phyloP scores from a whole-genome alignment of 2,888 invertebrate species.

The Augiades crinisus region DNA sequence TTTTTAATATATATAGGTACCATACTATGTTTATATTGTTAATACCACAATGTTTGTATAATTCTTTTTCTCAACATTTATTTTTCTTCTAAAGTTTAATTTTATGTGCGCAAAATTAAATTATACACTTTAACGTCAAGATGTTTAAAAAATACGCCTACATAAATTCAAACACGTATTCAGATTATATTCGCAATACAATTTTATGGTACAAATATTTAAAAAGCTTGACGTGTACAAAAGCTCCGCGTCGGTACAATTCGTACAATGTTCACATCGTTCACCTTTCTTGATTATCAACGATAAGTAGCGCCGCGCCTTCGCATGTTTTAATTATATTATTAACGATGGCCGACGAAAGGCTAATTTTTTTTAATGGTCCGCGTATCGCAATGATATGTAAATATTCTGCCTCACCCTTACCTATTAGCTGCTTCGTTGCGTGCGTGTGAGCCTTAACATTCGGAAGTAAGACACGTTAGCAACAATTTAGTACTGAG shows the following conservation, averaged over 20 bases:
- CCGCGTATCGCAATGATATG: slow-evolving; percentile 78
- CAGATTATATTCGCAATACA: too few species aligned
- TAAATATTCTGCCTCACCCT: slow-evolving; percentile 76
- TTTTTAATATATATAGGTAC: too few species aligned
- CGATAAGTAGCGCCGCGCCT: slow-evolving; percentile 72
- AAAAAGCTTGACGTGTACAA: too few species aligned
- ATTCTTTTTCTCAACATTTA: too few species aligned
- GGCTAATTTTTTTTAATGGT: slow-evolving; percentile 78
- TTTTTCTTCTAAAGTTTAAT: too few species aligned
- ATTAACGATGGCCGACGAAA: slow-evolving; percentile 74
- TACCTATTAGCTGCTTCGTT: slow-evolving; percentile 58
- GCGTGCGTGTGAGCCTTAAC: slow-evolving; percentile 73
- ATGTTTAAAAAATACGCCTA: too few species aligned
- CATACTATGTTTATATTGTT: too few species aligned
- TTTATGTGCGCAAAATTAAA: too few species aligned
- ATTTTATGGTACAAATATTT: too few species aligned
- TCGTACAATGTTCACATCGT: slow-evolving; percentile 32
- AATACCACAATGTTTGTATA: too few species aligned
- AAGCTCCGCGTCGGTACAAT: neutral
- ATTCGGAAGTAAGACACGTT: slow-evolving; percentile 72
- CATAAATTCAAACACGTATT: too few species aligned
- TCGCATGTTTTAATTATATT: slow-evolving; percentile 80
- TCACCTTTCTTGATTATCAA: slow-evolving; percentile 63
- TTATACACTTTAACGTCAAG: too few species aligned
- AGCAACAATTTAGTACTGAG: slow-evolving; percentile 63